A percentile compares a stretch with the other conserved stretches of the same genome.
phyloP scores from a whole-genome alignment of 2,888 invertebrate species.

The Chouioia cunea region DNA sequence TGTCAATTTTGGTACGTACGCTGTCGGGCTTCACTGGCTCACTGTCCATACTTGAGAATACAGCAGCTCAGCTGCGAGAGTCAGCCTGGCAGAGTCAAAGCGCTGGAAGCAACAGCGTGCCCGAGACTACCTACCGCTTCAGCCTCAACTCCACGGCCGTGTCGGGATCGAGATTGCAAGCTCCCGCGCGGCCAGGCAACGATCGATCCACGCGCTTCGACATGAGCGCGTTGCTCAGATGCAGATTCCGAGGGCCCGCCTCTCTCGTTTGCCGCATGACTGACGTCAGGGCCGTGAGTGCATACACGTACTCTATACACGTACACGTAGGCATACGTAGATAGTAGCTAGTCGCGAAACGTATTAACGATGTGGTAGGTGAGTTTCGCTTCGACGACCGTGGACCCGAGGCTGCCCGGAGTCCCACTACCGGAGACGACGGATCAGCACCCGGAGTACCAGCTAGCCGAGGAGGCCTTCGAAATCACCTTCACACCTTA shows the following conservation, averaged over 20 bases:
- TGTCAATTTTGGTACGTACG: no score
- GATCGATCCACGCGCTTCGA: slow-evolving; percentile 48
- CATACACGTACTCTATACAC: no score
- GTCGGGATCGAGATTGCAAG: not conserved
- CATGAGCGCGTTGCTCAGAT: slow-evolving; percentile 43
- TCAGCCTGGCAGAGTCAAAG: slow-evolving; percentile 27
- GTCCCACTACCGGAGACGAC: slow-evolving; percentile 33
- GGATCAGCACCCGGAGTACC: slow-evolving; percentile 45
- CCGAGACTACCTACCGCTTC: slow-evolving; percentile 45
- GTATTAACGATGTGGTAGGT: slow-evolving; percentile 24
- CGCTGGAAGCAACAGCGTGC: slow-evolving; percentile 2
- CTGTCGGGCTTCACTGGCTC: no score
- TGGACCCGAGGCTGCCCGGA: slow-evolving; percentile 37
- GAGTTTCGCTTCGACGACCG: slow-evolving; percentile 40
- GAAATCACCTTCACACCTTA: slow-evolving; percentile 40
- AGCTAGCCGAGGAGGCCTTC: slow-evolving; percentile 47
- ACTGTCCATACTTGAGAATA: no score
- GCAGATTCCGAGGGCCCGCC: slow-evolving; percentile 41
- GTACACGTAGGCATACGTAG: no score
- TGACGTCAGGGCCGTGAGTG: slow-evolving; percentile 43
- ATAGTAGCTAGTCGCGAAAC: no score
- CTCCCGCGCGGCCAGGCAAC: not conserved
- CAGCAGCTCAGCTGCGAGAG: slow-evolving; percentile 47
- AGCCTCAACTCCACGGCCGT: slow-evolving; percentile 47
- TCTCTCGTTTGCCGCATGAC: slow-evolving; percentile 46